Evolutionary conservation across 2,113 vertebrate genomes (phyloP).

Genomic region (Urocynchramus pylzowi): DNA sequence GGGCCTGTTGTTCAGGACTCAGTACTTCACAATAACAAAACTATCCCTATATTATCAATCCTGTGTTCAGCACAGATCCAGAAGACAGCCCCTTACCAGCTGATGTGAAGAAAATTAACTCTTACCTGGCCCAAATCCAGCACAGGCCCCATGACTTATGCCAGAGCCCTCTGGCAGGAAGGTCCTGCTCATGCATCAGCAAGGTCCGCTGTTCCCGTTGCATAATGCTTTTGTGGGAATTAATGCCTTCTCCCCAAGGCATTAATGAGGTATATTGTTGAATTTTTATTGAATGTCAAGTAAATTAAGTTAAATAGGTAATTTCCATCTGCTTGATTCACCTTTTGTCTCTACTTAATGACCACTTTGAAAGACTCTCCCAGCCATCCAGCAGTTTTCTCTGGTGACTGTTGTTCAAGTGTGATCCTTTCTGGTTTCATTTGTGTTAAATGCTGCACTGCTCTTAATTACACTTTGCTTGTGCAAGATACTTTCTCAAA

Average conservation of each 20-base stretch:
- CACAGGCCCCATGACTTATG: background rate
- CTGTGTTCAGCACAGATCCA: background rate
- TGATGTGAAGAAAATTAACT: background rate
- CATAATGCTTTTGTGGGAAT: fast-evolving
- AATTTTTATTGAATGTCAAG: background rate
- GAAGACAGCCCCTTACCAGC: background rate
- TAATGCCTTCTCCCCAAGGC: background rate
- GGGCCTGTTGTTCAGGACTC: background rate
- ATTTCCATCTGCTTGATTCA: background rate
- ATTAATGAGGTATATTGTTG: background rate
- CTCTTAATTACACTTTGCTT: slow-evolving; percentile 29
- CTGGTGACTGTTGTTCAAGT: background rate
- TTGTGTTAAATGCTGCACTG: background rate
- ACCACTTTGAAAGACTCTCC: background rate
- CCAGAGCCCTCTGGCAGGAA: background rate
- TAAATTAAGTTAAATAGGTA: background rate
- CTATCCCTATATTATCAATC: background rate
- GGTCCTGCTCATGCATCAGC: background rate
- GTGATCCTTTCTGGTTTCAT: background rate
- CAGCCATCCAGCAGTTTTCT: background rate
- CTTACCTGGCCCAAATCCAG: background rate
- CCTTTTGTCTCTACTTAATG: background rate
- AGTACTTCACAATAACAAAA: background rate
- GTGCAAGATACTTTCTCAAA: background rate
- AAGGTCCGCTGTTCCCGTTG: background rate